Evolutionary conservation across 2,113 vertebrate genomes (phyloP).

Genomic region (Phoenicopterus ruber): DNA sequence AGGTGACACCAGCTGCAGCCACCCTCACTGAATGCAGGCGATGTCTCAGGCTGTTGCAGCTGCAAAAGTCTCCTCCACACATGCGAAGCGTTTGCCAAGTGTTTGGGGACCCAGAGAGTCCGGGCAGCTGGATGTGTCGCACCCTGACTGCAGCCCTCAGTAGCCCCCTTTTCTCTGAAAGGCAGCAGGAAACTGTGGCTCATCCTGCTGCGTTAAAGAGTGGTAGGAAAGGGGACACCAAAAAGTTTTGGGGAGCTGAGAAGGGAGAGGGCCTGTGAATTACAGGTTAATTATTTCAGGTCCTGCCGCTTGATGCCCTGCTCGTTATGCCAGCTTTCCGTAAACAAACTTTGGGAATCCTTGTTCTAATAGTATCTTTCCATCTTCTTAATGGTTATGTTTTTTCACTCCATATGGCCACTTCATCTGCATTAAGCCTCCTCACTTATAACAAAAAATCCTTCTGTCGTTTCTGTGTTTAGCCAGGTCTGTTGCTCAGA

Average conservation of each 20-base stretch:
- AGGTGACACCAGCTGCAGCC: not conserved
- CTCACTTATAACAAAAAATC: constrained; percentile 51
- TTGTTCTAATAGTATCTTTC: constrained; percentile 55
- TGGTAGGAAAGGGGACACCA: not conserved
- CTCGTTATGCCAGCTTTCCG: constrained; percentile 29
- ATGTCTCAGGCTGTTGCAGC: not conserved
- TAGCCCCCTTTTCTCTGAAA: not conserved
- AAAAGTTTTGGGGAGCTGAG: not conserved
- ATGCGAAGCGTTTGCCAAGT: not conserved
- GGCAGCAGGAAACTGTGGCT: not conserved
- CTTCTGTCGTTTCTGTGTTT: constrained; percentile 63
- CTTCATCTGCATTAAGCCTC: constrained; percentile 61
- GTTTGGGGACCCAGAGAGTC: not conserved
- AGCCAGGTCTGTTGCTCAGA: constrained; percentile 63
- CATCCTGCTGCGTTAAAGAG: not conserved
- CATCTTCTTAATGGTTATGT: constrained; percentile 49
- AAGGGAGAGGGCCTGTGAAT: not conserved
- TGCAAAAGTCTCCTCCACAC: not conserved
- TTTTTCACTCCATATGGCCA: constrained; percentile 67
- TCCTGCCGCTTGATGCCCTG: not conserved
- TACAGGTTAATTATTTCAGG: not conserved
- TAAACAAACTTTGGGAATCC: constrained; percentile 65
- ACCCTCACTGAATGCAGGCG: not conserved
- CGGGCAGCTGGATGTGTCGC: not conserved
- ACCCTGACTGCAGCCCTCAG: not conserved